These are phyloP conservation scores for Microplitis mediator DNA, from an alignment of 1,140 invertebrate species.

Conservation along the genomic window DNA sequence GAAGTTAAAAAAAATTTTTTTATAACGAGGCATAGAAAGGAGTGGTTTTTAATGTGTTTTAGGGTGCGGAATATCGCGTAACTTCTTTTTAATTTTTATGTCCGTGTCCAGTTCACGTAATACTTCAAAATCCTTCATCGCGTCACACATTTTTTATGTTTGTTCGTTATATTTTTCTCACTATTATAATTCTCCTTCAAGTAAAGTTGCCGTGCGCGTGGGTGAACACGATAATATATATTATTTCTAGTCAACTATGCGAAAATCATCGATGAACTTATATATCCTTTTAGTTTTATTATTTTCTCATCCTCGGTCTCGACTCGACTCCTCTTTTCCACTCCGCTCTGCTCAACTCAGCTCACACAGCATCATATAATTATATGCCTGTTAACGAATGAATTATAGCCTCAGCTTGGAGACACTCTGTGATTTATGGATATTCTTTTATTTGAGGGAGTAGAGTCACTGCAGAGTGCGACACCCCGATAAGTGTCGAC, in stretches of 20 bases:
- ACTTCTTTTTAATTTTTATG: no score
- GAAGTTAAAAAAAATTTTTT: no score
- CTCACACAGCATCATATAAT: conserved; percentile 32
- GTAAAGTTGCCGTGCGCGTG: not conserved
- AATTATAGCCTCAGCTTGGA: conserved; percentile 42
- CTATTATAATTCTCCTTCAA: not conserved
- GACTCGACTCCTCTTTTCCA: not conserved
- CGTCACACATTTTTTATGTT: no score
- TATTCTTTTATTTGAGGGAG: conserved; percentile 38
- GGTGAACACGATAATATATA: not conserved
- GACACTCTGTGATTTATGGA: conserved; percentile 48
- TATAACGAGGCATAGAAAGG: no score
- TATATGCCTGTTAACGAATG: conserved; percentile 50
- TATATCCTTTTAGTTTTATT: not conserved
- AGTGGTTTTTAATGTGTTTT: no score
- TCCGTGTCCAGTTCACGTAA: no score
- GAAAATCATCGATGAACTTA: conserved; percentile 2
- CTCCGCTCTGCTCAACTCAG: not conserved
- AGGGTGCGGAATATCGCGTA: no score
- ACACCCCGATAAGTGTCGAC: conserved; percentile 45
- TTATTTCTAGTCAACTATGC: not conserved
- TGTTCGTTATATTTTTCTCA: not conserved
- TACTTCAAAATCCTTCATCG: no score
- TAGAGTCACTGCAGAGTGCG: conserved; percentile 28
- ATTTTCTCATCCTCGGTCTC: not conserved